Base-by-base conservation (phyloP, 1,140 invertebrate species). In the Eriosoma lanigerum region DNA sequence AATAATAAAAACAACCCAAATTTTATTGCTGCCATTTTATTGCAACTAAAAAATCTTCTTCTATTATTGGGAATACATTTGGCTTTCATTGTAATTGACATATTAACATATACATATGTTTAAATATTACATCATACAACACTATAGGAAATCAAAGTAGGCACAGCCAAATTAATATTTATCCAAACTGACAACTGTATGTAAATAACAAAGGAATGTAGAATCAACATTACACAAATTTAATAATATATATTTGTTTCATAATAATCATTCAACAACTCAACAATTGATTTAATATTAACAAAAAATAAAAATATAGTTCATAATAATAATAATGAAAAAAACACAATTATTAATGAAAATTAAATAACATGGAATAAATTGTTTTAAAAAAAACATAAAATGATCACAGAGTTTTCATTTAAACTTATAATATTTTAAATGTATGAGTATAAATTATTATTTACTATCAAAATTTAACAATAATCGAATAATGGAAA, bases 1-100 rank as follows among this genome's bases (percentile, higher is more conserved):
- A 52, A 24, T 32, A 52, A 73, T 54, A 73, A 73, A 52, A 73
- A n/a, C 8, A 73, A n/a, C 52, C 17, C 70, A 54, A 54, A n/a
- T 54, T 54, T 73, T 13, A 73, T 2, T 52, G 48, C 26, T 32
- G 26, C 48, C 70, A 73, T 73, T n/a, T 68, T 44, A 15, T 8
- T 62, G 32, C 21, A 24, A 68, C n/a, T 48, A 4, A 68, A 68
- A 10, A 0, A 3, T 5, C n/a, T n/a, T 54, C 1, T n/a, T 54
- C 19, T 3, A 54, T 54, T 62, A 8, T 21, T 3, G 44, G 4
- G 17, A 24, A 0, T 52, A n/a, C 17, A 72, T 52, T 1, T 46
- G 29, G 10, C 19, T 50, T 72, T 19, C 1, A 72, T 38, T 4
- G 19, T 10, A 19, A 72, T 19, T 19, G 2, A 17, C n/a, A n/a